phyloP scores from a whole-genome alignment of 1,140 invertebrate genomes.

The Ganaspis sp. region DNA sequence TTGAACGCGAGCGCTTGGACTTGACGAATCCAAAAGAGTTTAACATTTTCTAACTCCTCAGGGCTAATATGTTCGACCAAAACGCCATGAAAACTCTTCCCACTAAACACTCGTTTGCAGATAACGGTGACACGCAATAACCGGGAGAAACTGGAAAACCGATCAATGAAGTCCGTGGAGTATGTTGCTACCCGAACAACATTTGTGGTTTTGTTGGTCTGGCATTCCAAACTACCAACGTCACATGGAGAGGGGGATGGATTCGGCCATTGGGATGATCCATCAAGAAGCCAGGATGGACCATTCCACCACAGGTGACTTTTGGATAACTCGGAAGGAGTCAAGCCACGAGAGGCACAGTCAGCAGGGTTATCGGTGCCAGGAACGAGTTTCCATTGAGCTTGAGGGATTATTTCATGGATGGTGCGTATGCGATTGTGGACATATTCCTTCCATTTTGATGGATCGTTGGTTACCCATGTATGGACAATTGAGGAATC shows the following conservation, averaged over 20 bases:
- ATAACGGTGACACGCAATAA: background rate
- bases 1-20: too few species aligned
- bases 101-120: too few species aligned
- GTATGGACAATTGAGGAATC: constrained; percentile 39
- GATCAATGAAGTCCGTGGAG: too few species aligned
- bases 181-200: background rate
- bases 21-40: too few species aligned
- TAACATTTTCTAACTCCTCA: too few species aligned
- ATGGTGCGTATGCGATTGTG: constrained; percentile 57
- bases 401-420: constrained; percentile 39
- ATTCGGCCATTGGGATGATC: background rate
- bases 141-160: constrained; percentile 32
- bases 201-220: background rate
- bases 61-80: too few species aligned
- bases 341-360: constrained; percentile 46
- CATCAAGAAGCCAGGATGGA: background rate
- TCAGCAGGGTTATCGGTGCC: constrained; percentile 61
- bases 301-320: background rate
- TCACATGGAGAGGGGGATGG: background rate
- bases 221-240: background rate
- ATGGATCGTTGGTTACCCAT: constrained; percentile 58
- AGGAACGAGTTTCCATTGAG: constrained; percentile 42
- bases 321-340: constrained; percentile 38
- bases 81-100: too few species aligned
- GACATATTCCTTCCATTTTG: constrained; percentile 59